Percentiles rank a stretch among this genome's conserved stretches.
These are phyloP conservation scores for Parauchenoglanis ngamensis DNA, from an alignment of 2,797 vertebrate genomes.

Conservation along the genomic window DNA sequence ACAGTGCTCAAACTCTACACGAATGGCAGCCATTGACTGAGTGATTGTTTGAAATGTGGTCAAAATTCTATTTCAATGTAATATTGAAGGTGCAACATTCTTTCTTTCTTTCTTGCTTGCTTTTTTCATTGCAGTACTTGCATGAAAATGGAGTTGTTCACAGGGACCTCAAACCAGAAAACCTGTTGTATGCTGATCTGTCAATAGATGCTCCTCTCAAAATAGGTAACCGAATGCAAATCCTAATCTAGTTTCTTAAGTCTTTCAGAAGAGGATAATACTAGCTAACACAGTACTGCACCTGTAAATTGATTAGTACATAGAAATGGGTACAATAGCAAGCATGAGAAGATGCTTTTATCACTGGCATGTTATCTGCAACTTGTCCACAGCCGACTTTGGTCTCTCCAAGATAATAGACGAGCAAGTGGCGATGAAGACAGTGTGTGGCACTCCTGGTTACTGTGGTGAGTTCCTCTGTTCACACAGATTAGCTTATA, in stretches of 20 bases:
- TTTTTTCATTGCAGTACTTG: constrained; percentile 73
- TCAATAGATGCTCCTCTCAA: constrained; percentile 81
- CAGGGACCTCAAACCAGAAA: constrained; percentile 85
- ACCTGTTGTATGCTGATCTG: constrained; percentile 80
- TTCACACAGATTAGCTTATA: not conserved
- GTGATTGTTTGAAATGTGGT: not conserved
- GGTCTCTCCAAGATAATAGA: constrained; percentile 88
- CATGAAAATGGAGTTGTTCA: constrained; percentile 84
- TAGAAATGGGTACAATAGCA: not conserved
- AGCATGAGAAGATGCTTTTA: not conserved
- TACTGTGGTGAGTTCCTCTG: constrained; percentile 82
- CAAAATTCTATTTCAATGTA: not conserved
- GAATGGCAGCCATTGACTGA: not conserved
- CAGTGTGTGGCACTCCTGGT: constrained; percentile 84
- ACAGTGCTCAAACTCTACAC: not conserved
- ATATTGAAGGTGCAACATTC: not conserved
- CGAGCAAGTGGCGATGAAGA: constrained; percentile 90
- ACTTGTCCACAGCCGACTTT: constrained; percentile 79
- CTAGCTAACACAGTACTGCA: not conserved
- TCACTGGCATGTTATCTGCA: not conserved
- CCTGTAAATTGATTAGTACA: not conserved
- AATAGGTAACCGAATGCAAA: constrained; percentile 75
- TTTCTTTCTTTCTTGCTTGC: constrained; percentile 18
- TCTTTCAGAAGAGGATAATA: not conserved
- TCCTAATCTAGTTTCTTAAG: not conserved